phyloP scores from a whole-genome alignment of 1,140 invertebrate genomes.

The Olivierus martensii region DNA sequence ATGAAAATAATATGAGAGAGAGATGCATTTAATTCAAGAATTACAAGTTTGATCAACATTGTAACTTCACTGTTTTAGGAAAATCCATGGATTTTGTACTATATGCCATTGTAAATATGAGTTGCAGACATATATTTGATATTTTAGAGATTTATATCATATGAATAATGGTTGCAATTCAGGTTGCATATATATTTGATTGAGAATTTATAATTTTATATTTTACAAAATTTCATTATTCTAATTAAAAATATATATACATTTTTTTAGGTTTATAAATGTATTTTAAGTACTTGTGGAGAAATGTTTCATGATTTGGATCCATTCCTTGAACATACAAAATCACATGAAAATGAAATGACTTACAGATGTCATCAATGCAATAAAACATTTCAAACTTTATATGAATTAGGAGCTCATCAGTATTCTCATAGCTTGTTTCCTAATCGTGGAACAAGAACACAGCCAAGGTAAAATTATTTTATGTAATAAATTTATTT shows the following conservation, averaged over 20 bases:
- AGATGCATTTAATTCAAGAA: too few relatives aligned
- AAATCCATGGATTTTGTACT: too few relatives aligned
- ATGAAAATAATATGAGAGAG: too few relatives aligned
- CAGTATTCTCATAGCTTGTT: conserved; percentile 44
- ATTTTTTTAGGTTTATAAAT: conserved; percentile 46
- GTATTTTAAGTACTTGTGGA: conserved; percentile 45
- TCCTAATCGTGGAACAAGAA: conserved; percentile 29
- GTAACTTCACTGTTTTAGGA: too few relatives aligned
- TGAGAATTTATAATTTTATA: neutral
- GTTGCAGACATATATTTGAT: too few relatives aligned
- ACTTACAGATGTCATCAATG: conserved; percentile 48
- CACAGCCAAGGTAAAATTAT: conserved; percentile 31
- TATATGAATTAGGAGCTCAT: conserved; percentile 45
- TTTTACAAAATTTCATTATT: neutral
- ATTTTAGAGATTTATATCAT: too few relatives aligned
- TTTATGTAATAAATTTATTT: too few relatives aligned
- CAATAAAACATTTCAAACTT: conserved; percentile 40
- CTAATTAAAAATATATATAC: neutral
- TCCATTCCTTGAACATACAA: conserved; percentile 45
- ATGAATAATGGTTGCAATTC: too few relatives aligned
- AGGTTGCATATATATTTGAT: too few relatives aligned
- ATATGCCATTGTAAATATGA: too few relatives aligned
- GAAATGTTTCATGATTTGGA: conserved; percentile 46
- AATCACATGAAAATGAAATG: conserved; percentile 40
- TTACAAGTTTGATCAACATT: too few relatives aligned